Evolutionary conservation across 2,888 invertebrate species (phyloP), one percentile per base, ranked within the genome.

Genomic region (Apoda limacodes): DNA sequence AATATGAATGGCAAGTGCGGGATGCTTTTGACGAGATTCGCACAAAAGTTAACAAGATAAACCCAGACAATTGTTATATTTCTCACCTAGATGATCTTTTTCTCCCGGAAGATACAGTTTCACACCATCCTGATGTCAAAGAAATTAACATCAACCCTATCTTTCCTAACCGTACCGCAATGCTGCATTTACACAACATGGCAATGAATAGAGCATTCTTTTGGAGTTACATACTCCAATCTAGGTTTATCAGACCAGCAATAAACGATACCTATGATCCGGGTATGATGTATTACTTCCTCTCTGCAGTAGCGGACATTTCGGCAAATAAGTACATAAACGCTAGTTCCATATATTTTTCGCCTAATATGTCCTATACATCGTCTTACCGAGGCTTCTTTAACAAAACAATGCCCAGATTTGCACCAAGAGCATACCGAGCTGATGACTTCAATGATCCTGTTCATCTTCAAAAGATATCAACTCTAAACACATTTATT

Each of bases 201-300:
- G 98, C 97, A n/a, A 81, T 97, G 60, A 95, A 91, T 62, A 82
- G 98, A 47, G 95, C 96, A 1, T 98, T 96, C 68, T 98, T 93
- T 67, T 97, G 93, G 91, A 95, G 95, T 65, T 96, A 94, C 48
- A 93, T 95, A 34, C 83, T 95, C 1, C 95, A 95, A 60, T 92
- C 93, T 13, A 83, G 95, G 40, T 93, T 94, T 50, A 94, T 94
- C 45, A 82, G 94, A 14, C 94, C 94, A 0, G 93, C 92, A 1
- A 93, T 92, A 12, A 94, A 93, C 58, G 93, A 94, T 52, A 93
- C 94, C 0, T 93, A 94, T 48, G 97, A 98, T 71, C 98, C 98
- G 0, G 98, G 98, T 30, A 93, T 98, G 89, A 95, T 97, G 94
- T 98, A 98, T 59, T 95, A 95, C 56, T 95, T 96, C 60, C 75